A percentile compares a stretch with the other conserved stretches of the same genome.
Conservation (phyloP, 2,797 vertebrate species). For the Argentina silus region DNA sequence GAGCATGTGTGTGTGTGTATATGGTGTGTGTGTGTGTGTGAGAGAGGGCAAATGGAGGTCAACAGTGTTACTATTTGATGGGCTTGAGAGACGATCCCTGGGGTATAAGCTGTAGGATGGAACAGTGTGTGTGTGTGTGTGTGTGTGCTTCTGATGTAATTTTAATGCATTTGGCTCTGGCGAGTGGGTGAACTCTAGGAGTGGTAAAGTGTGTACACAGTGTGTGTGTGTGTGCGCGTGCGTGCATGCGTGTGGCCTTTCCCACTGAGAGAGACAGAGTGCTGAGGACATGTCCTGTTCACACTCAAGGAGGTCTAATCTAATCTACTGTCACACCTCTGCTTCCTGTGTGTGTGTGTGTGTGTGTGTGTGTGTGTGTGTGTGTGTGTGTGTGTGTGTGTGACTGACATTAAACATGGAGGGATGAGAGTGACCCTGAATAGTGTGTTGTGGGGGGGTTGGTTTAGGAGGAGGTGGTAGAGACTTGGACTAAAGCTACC, state of each 20-base stretch:
- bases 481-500: too few species aligned
- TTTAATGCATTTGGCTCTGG: neutral
- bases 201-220: constrained; percentile 4
- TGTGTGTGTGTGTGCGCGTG: constrained; percentile 5
- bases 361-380: neutral
- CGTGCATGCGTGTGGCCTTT: constrained; percentile 27
- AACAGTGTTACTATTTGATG: neutral
- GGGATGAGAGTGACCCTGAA: too few species aligned
- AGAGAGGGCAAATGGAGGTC: neutral
- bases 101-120: neutral
- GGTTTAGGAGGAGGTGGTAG: too few species aligned
- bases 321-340: constrained; percentile 32
- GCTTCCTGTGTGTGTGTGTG: constrained; percentile 11
- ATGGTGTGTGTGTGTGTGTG: neutral
- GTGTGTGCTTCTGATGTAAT: neutral
- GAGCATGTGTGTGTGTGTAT: neutral
- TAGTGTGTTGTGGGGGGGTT: too few species aligned
- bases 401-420: neutral
- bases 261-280: constrained; percentile 35
- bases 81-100: neutral
- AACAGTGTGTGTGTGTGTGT: neutral
- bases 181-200: neutral
- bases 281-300: constrained; percentile 43
- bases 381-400: neutral
- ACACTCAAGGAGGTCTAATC: constrained; percentile 48